These are phyloP conservation scores for Homarus americanus DNA, from an alignment of 1,140 invertebrate genomes.

Conservation along the genomic window DNA sequence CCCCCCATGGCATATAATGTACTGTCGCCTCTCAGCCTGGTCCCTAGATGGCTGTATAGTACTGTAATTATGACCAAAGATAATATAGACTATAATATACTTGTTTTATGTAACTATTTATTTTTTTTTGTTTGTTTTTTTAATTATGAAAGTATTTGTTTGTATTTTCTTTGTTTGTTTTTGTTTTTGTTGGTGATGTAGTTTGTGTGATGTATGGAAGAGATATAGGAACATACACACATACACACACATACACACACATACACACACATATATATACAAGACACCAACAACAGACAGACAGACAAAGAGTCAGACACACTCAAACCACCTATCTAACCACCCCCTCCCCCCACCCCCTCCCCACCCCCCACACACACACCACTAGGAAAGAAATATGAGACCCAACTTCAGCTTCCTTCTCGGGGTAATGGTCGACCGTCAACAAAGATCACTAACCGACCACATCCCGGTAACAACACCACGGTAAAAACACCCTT, in stretches of 20 bases:
- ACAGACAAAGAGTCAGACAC: background rate
- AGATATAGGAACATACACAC: background rate
- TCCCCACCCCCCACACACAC: background rate
- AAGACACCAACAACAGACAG: background rate
- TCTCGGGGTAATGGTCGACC: background rate
- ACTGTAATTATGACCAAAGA: too few relatives aligned
- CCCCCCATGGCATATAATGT: too few relatives aligned
- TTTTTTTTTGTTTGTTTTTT: too few relatives aligned
- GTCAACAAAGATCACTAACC: background rate
- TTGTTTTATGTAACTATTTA: too few relatives aligned
- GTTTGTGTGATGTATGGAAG: too few relatives aligned
- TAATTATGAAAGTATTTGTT: too few relatives aligned
- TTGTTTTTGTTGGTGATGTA: too few relatives aligned
- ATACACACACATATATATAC: background rate
- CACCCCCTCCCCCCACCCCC: background rate
- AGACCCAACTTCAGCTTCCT: background rate
- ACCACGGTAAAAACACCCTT: background rate
- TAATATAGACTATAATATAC: too few relatives aligned
- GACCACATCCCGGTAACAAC: background rate
- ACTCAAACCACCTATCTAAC: background rate
- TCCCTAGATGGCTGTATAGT: too few relatives aligned
- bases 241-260: background rate
- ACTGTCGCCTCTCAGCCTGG: too few relatives aligned
- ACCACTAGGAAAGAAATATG: background rate
- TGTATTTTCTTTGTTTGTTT: too few relatives aligned